phyloP scores from a whole-genome alignment of 2,888 invertebrate species.

The Plemyria rubiginata region DNA sequence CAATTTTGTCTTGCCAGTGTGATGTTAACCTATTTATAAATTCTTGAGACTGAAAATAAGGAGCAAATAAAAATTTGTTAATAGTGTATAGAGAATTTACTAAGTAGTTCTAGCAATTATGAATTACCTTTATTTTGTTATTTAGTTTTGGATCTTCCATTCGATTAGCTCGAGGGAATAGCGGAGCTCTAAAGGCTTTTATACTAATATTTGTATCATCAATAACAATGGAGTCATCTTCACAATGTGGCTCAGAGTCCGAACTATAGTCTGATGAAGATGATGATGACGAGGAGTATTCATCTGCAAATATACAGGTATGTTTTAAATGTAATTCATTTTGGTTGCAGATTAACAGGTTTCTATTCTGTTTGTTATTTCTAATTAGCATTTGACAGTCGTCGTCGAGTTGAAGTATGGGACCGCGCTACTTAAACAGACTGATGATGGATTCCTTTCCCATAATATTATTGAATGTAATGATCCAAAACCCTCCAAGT shows the following conservation, averaged over 20 bases:
- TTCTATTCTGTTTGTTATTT: no score
- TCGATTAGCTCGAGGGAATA: conserved; percentile 72
- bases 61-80: background rate
- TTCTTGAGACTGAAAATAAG: conserved; percentile 65
- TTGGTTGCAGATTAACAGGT: no score
- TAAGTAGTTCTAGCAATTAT: no score
- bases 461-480: background rate
- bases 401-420: no score
- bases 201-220: conserved; percentile 54
- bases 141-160: conserved; percentile 76
- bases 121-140: conserved; percentile 63
- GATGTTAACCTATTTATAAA: conserved; percentile 66
- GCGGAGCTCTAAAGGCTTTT: conserved; percentile 59
- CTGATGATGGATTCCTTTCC: background rate
- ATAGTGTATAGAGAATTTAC: no score
- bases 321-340: no score
- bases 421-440: no score
- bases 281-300: conserved; percentile 67
- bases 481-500: background rate
- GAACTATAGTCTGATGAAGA: conserved; percentile 76
- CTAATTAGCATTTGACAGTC: no score
- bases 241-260: conserved; percentile 74
- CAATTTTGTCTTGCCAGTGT: conserved; percentile 78
- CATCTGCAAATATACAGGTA: conserved; percentile 48
- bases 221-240: conserved; percentile 73